Conservation (phyloP, 2,888 invertebrate genomes). For the Metallyticus violacea region DNA sequence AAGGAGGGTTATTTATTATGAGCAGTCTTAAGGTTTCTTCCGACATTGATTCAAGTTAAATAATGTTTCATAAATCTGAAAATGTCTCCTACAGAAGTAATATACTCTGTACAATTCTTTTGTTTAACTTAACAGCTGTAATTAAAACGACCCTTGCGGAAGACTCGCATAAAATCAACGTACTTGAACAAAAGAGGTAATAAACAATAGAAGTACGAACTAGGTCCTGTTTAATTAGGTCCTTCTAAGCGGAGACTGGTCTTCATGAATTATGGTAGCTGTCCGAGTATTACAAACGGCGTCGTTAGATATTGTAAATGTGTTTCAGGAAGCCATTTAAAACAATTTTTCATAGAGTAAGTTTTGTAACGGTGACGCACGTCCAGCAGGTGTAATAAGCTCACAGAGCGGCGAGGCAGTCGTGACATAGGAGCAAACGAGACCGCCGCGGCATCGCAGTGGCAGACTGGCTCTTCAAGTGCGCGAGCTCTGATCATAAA, state of each 20-base stretch:
- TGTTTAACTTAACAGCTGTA: background rate
- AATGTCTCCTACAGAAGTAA: too few relatives aligned
- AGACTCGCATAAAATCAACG: background rate
- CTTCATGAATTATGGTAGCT: background rate
- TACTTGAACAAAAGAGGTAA: background rate
- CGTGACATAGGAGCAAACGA: background rate
- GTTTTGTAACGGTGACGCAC: background rate
- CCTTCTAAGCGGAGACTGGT: background rate
- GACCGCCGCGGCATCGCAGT: background rate
- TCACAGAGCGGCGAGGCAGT: background rate
- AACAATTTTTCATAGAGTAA: background rate
- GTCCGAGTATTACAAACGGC: background rate
- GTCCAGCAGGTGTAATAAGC: background rate
- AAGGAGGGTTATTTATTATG: too few relatives aligned
- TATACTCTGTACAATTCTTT: too few relatives aligned
- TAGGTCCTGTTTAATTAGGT: background rate
- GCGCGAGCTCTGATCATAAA: too few relatives aligned
- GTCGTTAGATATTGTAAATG: background rate
- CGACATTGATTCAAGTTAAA: too few relatives aligned
- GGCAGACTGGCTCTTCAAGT: background rate
- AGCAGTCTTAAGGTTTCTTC: too few relatives aligned
- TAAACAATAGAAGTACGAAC: background rate
- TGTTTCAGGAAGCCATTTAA: background rate
- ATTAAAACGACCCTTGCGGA: background rate
- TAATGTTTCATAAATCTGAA: too few relatives aligned